Evolutionary conservation across 37 sponge, comb jelly and placozoan species (phyloP), one percentile per base, ranked within the genome.

Genomic region (Oscarella lobularis): DNA sequence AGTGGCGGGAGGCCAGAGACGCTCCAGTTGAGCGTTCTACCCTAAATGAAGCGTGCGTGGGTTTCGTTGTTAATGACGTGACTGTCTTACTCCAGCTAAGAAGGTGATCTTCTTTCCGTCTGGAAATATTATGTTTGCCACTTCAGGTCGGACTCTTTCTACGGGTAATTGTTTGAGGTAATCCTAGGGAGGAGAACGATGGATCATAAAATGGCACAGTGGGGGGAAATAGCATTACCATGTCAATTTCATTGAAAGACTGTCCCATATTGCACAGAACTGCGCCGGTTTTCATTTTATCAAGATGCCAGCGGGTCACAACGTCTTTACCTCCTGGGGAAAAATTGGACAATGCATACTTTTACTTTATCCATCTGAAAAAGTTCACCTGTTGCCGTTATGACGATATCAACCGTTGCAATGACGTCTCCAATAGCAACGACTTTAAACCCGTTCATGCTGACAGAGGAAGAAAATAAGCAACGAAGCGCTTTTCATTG

Each of bases 201-300:
- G n/a, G 60, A 48, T 20, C 9, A 48, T 48, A 48, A 48, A 48
- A 20, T 48, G 9, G 14, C 9, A 48, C 60, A 48, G 9, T 48
- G 14, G 20, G 20, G 9, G 14, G 20, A 48, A 48, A 48, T 20
- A 48, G 9, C 60, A 48, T 20, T 48, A 32, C 41, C 33, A 94
- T 66, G 82, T 94, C 87, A 39, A 94, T 94, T 80, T 94, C 95
- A n/a, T 80, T 76, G 20, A 75, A 78, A 67, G 87, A 81, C 83
- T 94, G 95, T 36, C 95, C 95, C 90, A 94, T 89, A 78, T 94
- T 94, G 67, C 83, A 76, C 33, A 94, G 41, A 14, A 94, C 87
- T 71, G 88, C 86, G 60, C 88, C 86, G 20, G 38, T 55, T 76
- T 89, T 94, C 74, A 94, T 38, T 5, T 77, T 78, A 6, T 89